A percentile compares a stretch with the other conserved stretches of the same genome.
phyloP scores from a whole-genome alignment of 2,113 vertebrate genomes.

The Ceyx cyanopectus region DNA sequence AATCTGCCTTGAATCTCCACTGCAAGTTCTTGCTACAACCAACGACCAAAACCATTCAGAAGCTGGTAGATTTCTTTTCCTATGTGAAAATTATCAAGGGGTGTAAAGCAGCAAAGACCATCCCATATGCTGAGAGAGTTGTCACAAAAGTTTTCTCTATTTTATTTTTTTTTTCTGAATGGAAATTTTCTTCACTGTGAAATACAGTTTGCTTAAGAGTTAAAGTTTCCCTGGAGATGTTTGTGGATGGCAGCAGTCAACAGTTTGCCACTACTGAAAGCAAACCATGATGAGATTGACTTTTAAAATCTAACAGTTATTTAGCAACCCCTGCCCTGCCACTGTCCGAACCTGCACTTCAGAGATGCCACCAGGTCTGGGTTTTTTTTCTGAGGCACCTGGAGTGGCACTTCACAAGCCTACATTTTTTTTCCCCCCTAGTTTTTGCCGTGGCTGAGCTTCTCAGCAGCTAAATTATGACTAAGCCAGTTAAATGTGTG shows the following conservation, averaged over 20 bases:
- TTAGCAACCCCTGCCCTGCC: background rate
- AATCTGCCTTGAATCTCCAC: background rate
- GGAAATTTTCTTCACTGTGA: background rate
- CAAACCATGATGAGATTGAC: background rate
- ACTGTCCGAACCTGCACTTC: background rate
- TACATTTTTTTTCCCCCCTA: background rate
- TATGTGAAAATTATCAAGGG: background rate
- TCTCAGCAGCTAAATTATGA: slow-evolving; percentile 55
- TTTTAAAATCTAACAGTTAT: background rate
- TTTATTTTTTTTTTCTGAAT: background rate
- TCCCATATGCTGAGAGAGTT: background rate
- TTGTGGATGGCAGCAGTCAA: background rate
- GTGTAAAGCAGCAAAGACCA: background rate
- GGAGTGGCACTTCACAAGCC: background rate
- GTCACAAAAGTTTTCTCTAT: background rate
- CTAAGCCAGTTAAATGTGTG: slow-evolving; percentile 56
- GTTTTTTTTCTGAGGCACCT: background rate
- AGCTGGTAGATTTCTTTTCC: background rate
- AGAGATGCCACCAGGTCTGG: background rate
- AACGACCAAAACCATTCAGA: background rate
- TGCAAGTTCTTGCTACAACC: background rate
- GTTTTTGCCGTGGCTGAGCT: slow-evolving; percentile 24
- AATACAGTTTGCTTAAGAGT: background rate
- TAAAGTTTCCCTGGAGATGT: background rate
- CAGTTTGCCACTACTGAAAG: background rate